phyloP scores from a whole-genome alignment of 2,888 invertebrate species.

The Azorinus chamasolen region DNA sequence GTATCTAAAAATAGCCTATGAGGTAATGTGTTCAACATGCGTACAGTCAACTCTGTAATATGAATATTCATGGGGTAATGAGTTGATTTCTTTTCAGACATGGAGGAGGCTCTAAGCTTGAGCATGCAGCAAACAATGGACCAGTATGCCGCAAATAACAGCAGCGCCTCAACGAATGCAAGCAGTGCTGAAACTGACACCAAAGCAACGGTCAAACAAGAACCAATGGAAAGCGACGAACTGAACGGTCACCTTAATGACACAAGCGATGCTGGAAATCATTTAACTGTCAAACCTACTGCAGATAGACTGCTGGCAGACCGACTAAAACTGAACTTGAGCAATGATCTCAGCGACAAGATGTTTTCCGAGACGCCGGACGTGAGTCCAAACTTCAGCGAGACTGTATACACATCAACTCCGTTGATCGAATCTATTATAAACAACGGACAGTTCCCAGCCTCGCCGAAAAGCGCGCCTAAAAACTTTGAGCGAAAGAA shows the following conservation, averaged over 20 bases:
- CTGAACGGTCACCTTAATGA: neutral
- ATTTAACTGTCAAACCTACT: no score
- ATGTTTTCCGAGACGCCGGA: constrained; percentile 32
- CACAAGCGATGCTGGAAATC: no score
- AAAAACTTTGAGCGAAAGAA: constrained; percentile 43
- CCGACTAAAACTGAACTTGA: neutral
- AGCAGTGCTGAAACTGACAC: no score
- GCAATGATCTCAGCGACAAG: constrained; percentile 26
- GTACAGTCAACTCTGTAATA: no score
- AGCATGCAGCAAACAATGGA: no score
- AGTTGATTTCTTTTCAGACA: no score
- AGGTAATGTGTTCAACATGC: no score
- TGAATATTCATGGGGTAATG: no score
- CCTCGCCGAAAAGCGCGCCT: neutral
- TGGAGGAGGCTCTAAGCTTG: no score
- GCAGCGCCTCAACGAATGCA: no score
- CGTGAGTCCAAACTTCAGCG: constrained; percentile 48
- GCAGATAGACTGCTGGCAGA: neutral
- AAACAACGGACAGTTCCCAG: constrained; percentile 28
- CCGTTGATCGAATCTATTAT: constrained; percentile 59
- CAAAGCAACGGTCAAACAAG: neutral
- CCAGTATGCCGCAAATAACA: no score
- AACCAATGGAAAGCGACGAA: neutral
- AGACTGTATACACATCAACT: constrained; percentile 46
- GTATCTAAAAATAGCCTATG: no score